These are phyloP conservation scores for Opisthocomus hoazin DNA, from an alignment of 2,113 vertebrate genomes.

Conservation along the genomic window DNA sequence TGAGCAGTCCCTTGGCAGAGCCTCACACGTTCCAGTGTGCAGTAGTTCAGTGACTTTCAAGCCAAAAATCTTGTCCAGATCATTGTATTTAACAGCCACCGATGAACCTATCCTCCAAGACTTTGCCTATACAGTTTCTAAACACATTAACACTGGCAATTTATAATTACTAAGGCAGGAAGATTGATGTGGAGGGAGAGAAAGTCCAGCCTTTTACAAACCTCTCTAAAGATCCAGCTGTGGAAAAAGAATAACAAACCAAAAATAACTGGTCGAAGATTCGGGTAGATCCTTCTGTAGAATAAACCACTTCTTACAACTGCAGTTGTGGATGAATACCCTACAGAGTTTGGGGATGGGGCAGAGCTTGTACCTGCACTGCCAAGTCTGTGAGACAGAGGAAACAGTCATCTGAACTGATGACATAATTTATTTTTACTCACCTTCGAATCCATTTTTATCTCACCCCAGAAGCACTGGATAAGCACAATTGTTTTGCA, in stretches of 20 bases:
- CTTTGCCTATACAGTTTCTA: neutral
- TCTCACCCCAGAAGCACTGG: neutral
- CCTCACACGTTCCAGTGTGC: neutral
- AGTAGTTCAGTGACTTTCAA: neutral
- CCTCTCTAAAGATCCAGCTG: neutral
- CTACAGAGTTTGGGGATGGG: neutral
- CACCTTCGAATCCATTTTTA: neutral
- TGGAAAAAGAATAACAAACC: no score
- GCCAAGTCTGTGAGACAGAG: neutral
- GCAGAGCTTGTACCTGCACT: neutral
- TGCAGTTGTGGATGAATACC: neutral
- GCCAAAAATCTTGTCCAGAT: neutral
- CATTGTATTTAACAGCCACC: neutral
- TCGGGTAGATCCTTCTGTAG: neutral
- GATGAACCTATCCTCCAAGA: neutral
- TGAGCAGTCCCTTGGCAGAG: neutral
- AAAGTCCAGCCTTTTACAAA: neutral
- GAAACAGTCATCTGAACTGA: neutral
- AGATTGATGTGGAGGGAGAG: neutral
- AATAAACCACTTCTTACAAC: neutral
- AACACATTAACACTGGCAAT: neutral
- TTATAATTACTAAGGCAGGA: neutral
- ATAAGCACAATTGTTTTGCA: neutral
- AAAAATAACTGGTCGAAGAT: neutral
- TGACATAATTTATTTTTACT: slow-evolving; percentile 20